These are phyloP conservation scores for Botia kubotai DNA, from an alignment of 2,797 vertebrate genomes.

Conservation along the genomic window DNA sequence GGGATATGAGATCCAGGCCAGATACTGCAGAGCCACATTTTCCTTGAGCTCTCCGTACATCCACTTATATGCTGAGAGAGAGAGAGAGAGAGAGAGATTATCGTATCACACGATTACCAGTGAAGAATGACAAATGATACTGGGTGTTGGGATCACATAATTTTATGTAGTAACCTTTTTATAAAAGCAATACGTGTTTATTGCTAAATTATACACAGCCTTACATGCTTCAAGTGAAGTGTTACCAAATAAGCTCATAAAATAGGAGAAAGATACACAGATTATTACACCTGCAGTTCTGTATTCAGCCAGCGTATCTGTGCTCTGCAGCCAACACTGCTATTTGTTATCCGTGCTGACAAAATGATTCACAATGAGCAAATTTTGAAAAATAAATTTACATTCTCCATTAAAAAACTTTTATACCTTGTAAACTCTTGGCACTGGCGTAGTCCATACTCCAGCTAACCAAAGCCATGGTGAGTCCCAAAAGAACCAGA, in stretches of 20 bases:
- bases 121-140: no score
- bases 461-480: conserved; percentile 98
- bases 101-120: no score
- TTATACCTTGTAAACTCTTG: conserved; percentile 91
- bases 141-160: no score
- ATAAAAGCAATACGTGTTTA: neutral
- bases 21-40: conserved; percentile 87
- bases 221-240: neutral
- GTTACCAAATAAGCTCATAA: neutral
- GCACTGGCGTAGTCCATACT: conserved; percentile 95
- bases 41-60: conserved; percentile 84
- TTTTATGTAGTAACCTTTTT: neutral
- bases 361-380: no score
- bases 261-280: neutral
- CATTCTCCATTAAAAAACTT: neutral
- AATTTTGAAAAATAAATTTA: no score
- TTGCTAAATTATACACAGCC: neutral
- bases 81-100: neutral
- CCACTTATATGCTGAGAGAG: conserved; percentile 90
- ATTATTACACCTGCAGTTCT: neutral
- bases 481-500: conserved; percentile 90
- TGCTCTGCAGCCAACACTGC: neutral
- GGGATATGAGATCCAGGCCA: conserved; percentile 91
- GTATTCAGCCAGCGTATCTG: neutral
- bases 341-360: no score